phyloP scores from a whole-genome alignment of 2,113 vertebrate species.

The Callopanchax toddi region DNA sequence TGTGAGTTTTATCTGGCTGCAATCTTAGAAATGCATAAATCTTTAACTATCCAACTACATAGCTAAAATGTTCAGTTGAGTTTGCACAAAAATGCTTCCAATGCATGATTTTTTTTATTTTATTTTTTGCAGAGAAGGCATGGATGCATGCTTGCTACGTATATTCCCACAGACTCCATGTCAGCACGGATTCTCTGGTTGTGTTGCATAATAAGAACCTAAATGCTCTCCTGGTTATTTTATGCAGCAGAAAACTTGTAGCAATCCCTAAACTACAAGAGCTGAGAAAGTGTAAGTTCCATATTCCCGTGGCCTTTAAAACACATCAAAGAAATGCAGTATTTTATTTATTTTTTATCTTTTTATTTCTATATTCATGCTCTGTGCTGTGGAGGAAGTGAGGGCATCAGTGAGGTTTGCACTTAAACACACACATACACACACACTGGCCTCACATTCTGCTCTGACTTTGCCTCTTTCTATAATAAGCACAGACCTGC shows the following conservation, averaged over 20 bases:
- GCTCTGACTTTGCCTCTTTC: conserved; percentile 60
- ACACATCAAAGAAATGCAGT: conserved; percentile 19
- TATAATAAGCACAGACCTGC: conserved; percentile 78
- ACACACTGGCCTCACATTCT: conserved; percentile 39
- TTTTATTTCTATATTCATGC: conserved; percentile 19
- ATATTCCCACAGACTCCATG: conserved; percentile 1
- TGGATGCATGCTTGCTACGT: neutral
- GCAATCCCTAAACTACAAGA: neutral
- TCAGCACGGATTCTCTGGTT: conserved; percentile 13
- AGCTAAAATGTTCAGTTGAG: conserved; percentile 4
- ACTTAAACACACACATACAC: neutral
- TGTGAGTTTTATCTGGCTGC: conserved; percentile 13
- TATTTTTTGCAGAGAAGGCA: neutral
- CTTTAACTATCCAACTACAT: neutral
- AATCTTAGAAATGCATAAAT: conserved; percentile 8
- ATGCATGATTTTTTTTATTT: too few relatives aligned
- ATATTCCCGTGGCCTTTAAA: conserved; percentile 36
- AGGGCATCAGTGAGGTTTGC: conserved; percentile 12
- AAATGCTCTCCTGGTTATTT: conserved; percentile 27
- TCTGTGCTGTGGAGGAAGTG: conserved; percentile 12
- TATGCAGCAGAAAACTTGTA: conserved; percentile 1
- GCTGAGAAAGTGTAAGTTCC: neutral
- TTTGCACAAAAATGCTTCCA: conserved; percentile 1
- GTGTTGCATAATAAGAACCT: conserved; percentile 6
- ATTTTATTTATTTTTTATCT: neutral